Evolutionary conservation across 2,113 vertebrate species (phyloP), one percentile per base, ranked within the genome.

Genomic region (Chaetops frenatus): DNA sequence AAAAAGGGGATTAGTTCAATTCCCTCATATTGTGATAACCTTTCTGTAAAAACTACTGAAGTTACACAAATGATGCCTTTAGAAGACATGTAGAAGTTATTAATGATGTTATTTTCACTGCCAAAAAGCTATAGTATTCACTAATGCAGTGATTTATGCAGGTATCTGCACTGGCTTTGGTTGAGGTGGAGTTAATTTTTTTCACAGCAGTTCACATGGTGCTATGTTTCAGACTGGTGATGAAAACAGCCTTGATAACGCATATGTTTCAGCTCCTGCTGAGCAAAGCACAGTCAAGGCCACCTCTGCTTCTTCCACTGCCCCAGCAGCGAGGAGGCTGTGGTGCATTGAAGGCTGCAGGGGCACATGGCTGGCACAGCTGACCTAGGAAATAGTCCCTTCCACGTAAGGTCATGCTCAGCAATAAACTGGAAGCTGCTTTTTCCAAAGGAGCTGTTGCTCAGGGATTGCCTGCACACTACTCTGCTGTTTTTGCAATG

Each of bases 401-500:
- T 33, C 4, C 1, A 0, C 12, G 12, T 7, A 8, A 14, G 7
- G 29, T 7, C 33, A 21, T 3, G 14, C 48, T 64, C 5, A 2
- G n/a, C 93, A 69, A 69, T 53, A 44, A 74, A 60, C 14, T 1
- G 17, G 24, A 2, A 19, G 9, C 4, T 44, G 42, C 10, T 40
- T 79, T 85, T 64, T 19, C 56, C 53, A 79, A 35, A 82, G 51
- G 11, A 79, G 27, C 11, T 3, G 2, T 8, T 64, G 29, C 38
- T 87, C 18, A 38, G 51, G 2, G 38, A 42, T 18, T 50, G 42
- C 10, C 29, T 21, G 31, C 22, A n/a, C 77, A 40, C 36, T 16
- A 27, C 20, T 33, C 42, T 38, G 4, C 11, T n/a, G 15, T 22
- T 94, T 76, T 36, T 69, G 31, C 45, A 80, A 40, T 50, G 33